Evolutionary conservation across 2,888 invertebrate species (phyloP), one percentile per base, ranked within the genome.

Genomic region (Mylabris sibirica): DNA sequence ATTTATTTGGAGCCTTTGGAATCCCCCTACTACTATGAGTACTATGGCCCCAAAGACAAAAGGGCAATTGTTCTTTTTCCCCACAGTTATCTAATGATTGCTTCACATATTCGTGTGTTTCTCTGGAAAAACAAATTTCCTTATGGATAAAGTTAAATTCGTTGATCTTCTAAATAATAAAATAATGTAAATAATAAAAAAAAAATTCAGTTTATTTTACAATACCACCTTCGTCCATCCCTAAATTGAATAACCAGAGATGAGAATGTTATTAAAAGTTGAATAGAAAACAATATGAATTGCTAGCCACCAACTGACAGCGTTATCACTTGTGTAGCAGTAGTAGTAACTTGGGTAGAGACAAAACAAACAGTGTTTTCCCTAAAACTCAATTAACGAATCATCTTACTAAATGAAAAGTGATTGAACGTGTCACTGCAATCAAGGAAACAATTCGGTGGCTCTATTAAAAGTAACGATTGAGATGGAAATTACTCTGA

Each of bases 371-470:
- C 80, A 79, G 75, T 75, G 78, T 79, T 79, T 79, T 80, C 78
- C 81, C 83, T 83, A 84, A 84, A 84, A 84, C 82, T 83, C 84
- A 84, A 85, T 84, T 84, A 84, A 84, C 84, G 81, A 82, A 79
- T 82, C 84, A 83, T 84, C 84, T 84, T 84, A 84, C 83, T 82
- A 84, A 84, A 84, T 84, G 84, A 85, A 84, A 84, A 84, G 84
- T 81, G 84, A 84, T 84, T 83, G 84, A 84, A 84, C 83, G 83
- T 84, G 84, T 84, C 84, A 83, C 84, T 83, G 83, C 83, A 84
- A 84, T 84, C 84, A 83, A 84, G 83, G 84, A 84, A 84, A 84
- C 84, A 84, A 84, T 84, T 82, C 84, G 78, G 82, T 74, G 77
- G 57, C 78, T 81, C 83, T 83, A 85, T 85, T 85, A 85, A 85